These are phyloP conservation scores for Monopis laevigella DNA, from an alignment of 2,888 invertebrate genomes.

Conservation along the genomic window DNA sequence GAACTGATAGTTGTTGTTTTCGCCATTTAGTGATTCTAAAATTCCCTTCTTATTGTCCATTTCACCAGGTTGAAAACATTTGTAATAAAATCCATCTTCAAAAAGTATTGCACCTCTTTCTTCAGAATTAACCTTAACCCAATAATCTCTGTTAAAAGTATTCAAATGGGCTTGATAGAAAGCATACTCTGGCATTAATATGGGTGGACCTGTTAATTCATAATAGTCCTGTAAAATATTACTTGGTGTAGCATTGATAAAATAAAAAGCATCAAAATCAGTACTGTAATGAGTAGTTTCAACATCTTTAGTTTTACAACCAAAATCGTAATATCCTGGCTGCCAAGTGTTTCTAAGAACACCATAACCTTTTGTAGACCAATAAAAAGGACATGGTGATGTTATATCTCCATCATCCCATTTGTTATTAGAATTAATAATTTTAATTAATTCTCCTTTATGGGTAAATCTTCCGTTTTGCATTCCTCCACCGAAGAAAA, in stretches of 20 bases:
- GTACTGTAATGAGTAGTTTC: conserved; percentile 33
- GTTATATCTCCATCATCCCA: conserved; percentile 47
- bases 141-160: conserved; percentile 54
- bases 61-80: conserved; percentile 41
- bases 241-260: conserved; percentile 36
- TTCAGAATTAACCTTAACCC: conserved; percentile 39
- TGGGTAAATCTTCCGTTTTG: conserved; percentile 55
- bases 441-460: conserved; percentile 42
- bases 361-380: conserved; percentile 52
- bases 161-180: conserved; percentile 56
- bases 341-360: conserved; percentile 53
- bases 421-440: conserved; percentile 49
- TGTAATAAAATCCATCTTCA: conserved; percentile 53
- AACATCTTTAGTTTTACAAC: conserved; percentile 25
- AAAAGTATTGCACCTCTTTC: conserved; percentile 37
- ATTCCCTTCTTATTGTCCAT: conserved; percentile 39
- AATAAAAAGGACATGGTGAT: conserved; percentile 54
- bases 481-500: conserved; percentile 57
- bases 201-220: conserved; percentile 47
- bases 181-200: conserved; percentile 49
- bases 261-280: conserved; percentile 48
- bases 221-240: conserved; percentile 49
- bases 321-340: conserved; percentile 47
- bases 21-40: conserved; percentile 53
- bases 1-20: conserved; percentile 54